Evolutionary conservation across 2,888 invertebrate genomes (phyloP).

Genomic region (Zygaena filipendulae): DNA sequence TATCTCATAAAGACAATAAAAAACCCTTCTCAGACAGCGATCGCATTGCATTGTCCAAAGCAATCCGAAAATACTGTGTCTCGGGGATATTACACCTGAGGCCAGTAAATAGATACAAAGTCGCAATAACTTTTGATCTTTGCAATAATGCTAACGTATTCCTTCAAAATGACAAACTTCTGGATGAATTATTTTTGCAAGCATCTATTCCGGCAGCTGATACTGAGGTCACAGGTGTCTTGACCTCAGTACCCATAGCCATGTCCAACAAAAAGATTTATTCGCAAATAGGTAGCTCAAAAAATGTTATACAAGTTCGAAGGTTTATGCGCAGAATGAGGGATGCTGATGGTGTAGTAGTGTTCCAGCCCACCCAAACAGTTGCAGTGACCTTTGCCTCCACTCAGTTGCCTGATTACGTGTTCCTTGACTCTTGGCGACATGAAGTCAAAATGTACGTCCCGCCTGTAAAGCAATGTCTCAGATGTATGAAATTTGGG

Average conservation of each 20-base stretch:
- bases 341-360: no score
- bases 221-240: conserved; percentile 2
- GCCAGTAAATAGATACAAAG: conserved; percentile 6
- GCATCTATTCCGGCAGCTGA: no score
- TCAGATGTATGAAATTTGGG: conserved; percentile 9
- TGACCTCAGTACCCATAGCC: conserved; percentile 1
- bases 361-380: no score
- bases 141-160: conserved; percentile 3
- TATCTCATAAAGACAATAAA: no score
- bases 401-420: conserved; percentile 7
- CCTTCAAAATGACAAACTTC: conserved; percentile 1
- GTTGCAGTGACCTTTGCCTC: no score
- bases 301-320: conserved; percentile 6
- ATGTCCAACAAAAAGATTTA: conserved; percentile 4
- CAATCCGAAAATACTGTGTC: no score
- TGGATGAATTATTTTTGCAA: no score
- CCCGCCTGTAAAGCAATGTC: conserved; percentile 11
- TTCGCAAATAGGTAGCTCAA: conserved; percentile 1
- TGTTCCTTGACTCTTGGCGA: conserved; percentile 6
- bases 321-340: conserved; percentile 1
- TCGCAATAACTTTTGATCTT: conserved; percentile 5
- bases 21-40: no score
- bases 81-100: no score
- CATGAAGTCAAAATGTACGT: conserved; percentile 4
- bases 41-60: no score